These are phyloP conservation scores for Pterostichus niger DNA, from an alignment of 2,888 invertebrate species.

Conservation along the genomic window DNA sequence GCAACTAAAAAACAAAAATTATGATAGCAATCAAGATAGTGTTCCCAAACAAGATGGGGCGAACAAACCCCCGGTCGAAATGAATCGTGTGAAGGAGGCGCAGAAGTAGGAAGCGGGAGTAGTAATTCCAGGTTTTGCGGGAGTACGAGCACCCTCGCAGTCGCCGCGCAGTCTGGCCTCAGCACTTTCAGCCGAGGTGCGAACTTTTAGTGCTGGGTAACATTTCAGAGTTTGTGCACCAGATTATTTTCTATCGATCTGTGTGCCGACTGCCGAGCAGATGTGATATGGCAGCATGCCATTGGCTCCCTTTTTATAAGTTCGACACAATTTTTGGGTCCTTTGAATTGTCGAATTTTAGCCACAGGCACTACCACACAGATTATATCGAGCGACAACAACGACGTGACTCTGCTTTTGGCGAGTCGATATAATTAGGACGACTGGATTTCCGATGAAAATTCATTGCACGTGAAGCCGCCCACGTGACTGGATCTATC, in stretches of 20 bases:
- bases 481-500: conserved; percentile 23
- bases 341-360: conserved; percentile 55
- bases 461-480: conserved; percentile 33
- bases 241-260: conserved; percentile 72
- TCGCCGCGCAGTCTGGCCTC: not conserved
- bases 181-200: conserved; percentile 44
- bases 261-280: conserved; percentile 54
- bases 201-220: conserved; percentile 60
- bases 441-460: conserved; percentile 42
- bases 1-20: not conserved
- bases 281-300: conserved; percentile 44
- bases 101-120: conserved; percentile 1
- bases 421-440: conserved; percentile 26
- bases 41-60: conserved; percentile 9
- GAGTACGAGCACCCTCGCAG: not conserved
- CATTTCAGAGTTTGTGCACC: conserved; percentile 69
- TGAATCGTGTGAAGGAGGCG: conserved; percentile 26
- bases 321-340: conserved; percentile 57
- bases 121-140: conserved; percentile 34
- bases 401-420: conserved; percentile 27
- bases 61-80: not conserved
- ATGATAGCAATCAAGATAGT: conserved; percentile 21
- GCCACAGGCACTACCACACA: conserved; percentile 15
- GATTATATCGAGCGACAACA: not conserved
- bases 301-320: conserved; percentile 44